Conservation (phyloP, 2,888 invertebrate genomes). For the Athalia cordata region DNA sequence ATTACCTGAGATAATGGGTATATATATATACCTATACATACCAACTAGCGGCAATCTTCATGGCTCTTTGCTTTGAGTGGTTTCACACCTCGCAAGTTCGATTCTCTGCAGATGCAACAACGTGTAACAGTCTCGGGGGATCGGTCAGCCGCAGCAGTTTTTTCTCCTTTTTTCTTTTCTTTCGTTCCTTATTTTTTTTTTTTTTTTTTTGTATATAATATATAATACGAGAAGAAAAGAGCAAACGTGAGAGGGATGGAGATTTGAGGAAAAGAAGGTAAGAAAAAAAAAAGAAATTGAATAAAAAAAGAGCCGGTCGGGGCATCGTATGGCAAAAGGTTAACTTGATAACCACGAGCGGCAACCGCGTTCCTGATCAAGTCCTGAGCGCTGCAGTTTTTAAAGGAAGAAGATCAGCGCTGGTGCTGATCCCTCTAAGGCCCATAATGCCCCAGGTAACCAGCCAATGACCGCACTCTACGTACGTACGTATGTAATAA, state of each 20-base stretch:
- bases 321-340: constrained; percentile 65
- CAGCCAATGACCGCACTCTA: no score
- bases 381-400: background rate
- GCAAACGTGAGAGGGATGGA: constrained; percentile 63
- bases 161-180: background rate
- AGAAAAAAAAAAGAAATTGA: constrained; percentile 11
- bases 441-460: no score
- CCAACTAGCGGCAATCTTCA: constrained; percentile 65
- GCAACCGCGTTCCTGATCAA: constrained; percentile 56
- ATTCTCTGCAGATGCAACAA: constrained; percentile 4
- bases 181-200: background rate
- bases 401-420: no score
- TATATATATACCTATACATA: constrained; percentile 38
- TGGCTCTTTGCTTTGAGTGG: constrained; percentile 73
- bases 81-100: constrained; percentile 68
- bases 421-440: no score
- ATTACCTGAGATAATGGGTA: constrained; percentile 69
- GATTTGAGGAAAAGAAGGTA: constrained; percentile 11
- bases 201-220: constrained; percentile 22
- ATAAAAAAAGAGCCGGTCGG: constrained; percentile 13
- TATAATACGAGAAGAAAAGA: constrained; percentile 45
- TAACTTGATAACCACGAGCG: constrained; percentile 71
- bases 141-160: constrained; percentile 14
- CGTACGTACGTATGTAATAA: no score
- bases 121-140: background rate